phyloP scores from a whole-genome alignment of 2,797 vertebrate species.

The Rhabdophis nuchalis region DNA sequence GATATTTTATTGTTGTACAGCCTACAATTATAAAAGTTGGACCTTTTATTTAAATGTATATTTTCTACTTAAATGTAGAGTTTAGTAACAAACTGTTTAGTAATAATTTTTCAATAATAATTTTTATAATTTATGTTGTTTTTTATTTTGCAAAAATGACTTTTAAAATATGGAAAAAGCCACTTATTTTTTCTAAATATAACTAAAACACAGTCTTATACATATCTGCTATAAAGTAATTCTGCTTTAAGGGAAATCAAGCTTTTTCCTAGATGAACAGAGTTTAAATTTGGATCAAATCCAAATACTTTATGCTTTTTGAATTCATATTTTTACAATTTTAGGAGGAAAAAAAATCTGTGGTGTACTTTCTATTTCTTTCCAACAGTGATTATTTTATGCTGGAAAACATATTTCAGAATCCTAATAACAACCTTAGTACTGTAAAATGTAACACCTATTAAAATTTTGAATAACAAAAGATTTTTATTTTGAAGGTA shows the following conservation, averaged over 20 bases:
- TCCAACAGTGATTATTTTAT: background rate
- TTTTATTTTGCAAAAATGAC: background rate
- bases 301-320: background rate
- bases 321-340: background rate
- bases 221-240: background rate
- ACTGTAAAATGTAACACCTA: background rate
- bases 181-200: background rate
- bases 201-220: background rate
- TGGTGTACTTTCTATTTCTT: background rate
- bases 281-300: background rate
- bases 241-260: background rate
- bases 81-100: conserved; percentile 27
- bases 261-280: background rate
- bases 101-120: background rate
- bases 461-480: background rate
- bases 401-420: background rate
- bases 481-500: background rate
- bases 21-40: conserved; percentile 30
- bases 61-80: conserved; percentile 39
- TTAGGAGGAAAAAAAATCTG: background rate
- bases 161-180: background rate
- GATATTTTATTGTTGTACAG: background rate
- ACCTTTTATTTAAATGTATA: conserved; percentile 13
- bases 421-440: background rate
- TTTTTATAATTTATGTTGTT: background rate